Conservation (phyloP, 2,888 invertebrate genomes). For the Epinotia brunnichana region DNA sequence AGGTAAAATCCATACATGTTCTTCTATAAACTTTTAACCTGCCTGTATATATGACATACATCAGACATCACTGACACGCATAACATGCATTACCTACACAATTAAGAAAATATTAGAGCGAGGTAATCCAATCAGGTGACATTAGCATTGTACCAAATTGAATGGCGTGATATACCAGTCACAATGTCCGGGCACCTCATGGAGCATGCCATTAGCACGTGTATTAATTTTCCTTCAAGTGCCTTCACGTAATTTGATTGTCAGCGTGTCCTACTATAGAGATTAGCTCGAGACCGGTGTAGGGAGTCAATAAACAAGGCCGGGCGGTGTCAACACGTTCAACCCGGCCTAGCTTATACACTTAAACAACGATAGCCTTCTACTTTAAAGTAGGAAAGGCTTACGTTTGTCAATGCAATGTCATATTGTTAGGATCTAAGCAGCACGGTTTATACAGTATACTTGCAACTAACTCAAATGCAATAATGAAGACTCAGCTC, state of each 20-base stretch:
- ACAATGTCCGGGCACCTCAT: constrained; percentile 7
- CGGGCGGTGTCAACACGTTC: constrained; percentile 16
- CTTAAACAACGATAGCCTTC: not conserved
- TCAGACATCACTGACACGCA: not conserved
- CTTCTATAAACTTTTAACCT: not conserved
- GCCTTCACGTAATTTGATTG: constrained; percentile 41
- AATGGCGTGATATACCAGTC: constrained; percentile 16
- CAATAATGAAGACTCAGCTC: constrained; percentile 5
- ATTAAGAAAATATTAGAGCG: constrained; percentile 25
- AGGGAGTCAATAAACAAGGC: constrained; percentile 25
- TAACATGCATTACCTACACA: not conserved
- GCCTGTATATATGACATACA: too few species aligned
- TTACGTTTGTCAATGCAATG: constrained; percentile 4
- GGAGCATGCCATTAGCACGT: constrained; percentile 35
- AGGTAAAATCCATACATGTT: not conserved
- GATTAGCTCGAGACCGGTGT: constrained; percentile 27
- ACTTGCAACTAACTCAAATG: constrained; percentile 6
- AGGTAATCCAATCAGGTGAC: constrained; percentile 32
- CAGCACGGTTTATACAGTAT: not conserved
- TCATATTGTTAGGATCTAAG: not conserved
- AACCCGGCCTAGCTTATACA: not conserved
- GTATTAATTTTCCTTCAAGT: constrained; percentile 42
- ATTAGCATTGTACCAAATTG: constrained; percentile 19
- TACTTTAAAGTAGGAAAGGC: not conserved
- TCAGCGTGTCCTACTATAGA: constrained; percentile 34